phyloP scores from a whole-genome alignment of 2,888 invertebrate species.

The Ptychoptera albimana region DNA sequence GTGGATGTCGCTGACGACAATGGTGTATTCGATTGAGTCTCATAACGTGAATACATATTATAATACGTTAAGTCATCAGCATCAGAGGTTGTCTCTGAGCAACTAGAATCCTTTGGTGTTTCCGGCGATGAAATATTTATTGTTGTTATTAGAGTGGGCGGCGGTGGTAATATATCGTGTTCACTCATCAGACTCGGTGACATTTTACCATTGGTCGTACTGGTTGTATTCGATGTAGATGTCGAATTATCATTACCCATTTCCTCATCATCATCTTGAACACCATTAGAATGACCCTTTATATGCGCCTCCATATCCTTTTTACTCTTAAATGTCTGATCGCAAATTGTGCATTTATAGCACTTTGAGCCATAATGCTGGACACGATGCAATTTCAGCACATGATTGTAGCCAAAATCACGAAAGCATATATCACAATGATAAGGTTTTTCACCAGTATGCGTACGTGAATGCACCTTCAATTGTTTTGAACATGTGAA shows the following conservation, averaged over 20 bases:
- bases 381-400: conserved; percentile 73
- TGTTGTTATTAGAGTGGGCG: conserved; percentile 17
- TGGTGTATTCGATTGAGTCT: conserved; percentile 5
- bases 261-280: conserved; percentile 35
- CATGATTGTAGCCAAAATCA: conserved; percentile 83
- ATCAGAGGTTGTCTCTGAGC: conserved; percentile 12
- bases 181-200: not conserved
- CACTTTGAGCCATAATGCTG: conserved; percentile 86
- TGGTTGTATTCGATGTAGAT: not conserved
- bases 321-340: conserved; percentile 79
- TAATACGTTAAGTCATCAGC: conserved; percentile 11
- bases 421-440: conserved; percentile 83
- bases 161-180: conserved; percentile 21
- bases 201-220: not conserved
- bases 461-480: conserved; percentile 80
- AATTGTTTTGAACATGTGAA: conserved; percentile 80
- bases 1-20: conserved; percentile 6
- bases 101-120: conserved; percentile 11
- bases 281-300: conserved; percentile 51
- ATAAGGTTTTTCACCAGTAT: conserved; percentile 82
- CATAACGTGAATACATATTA: conserved; percentile 12
- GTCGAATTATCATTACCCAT: conserved; percentile 1
- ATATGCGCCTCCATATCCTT: conserved; percentile 85
- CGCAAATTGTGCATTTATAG: conserved; percentile 83
- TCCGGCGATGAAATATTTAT: conserved; percentile 1